Evolutionary conservation across 2,888 invertebrate species (phyloP).

Genomic region (Melitaea athalia): DNA sequence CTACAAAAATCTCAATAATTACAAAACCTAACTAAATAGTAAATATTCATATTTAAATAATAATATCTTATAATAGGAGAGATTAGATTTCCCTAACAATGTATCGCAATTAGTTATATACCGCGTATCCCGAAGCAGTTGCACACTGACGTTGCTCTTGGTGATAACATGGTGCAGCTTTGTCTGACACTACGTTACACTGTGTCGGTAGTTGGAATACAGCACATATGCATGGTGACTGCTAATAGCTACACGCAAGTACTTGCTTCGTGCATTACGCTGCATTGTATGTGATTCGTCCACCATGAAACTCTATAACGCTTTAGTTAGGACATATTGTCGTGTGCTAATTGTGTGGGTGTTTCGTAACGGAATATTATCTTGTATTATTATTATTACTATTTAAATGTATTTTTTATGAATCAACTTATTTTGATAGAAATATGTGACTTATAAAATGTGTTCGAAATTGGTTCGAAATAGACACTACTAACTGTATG

Average conservation of each 20-base stretch:
- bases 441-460: neutral
- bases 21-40: neutral
- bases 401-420: neutral
- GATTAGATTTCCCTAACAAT: neutral
- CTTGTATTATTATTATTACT: neutral
- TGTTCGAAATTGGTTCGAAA: too few species aligned
- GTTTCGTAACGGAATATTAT: slow-evolving; percentile 24
- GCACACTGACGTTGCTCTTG: slow-evolving; percentile 16
- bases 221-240: slow-evolving; percentile 26
- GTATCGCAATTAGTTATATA: slow-evolving; percentile 18
- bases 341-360: slow-evolving; percentile 19
- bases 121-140: slow-evolving; percentile 13
- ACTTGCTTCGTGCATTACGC: slow-evolving; percentile 33
- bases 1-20: neutral
- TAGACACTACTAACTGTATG: too few species aligned
- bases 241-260: slow-evolving; percentile 29
- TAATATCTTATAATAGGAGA: neutral
- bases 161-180: slow-evolving; percentile 28
- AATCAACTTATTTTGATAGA: neutral
- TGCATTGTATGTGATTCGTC: slow-evolving; percentile 35
- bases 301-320: slow-evolving; percentile 30
- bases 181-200: slow-evolving; percentile 26
- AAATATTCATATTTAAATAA: neutral
- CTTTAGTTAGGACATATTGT: slow-evolving; percentile 29
- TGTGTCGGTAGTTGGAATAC: slow-evolving; percentile 23